Conservation (phyloP, 1,140 invertebrate species). For the Oscheius sp. region DNA sequence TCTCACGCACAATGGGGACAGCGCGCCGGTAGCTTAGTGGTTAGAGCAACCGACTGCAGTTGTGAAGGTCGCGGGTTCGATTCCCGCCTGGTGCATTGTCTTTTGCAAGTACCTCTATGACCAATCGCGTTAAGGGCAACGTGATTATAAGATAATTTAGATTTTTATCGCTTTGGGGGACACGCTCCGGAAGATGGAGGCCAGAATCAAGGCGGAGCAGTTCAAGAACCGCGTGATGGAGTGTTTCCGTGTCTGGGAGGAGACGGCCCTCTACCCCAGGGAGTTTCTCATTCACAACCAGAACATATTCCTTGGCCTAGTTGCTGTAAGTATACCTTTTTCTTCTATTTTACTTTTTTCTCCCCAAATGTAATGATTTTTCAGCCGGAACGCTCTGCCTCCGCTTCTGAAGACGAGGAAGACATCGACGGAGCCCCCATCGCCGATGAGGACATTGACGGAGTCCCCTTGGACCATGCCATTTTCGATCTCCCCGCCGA, state of each 20-base stretch:
- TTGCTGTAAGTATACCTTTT: constrained; percentile 33
- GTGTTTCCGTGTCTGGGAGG: constrained; percentile 93
- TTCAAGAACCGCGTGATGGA: constrained; percentile 91
- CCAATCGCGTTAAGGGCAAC: too few species aligned
- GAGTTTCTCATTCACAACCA: constrained; percentile 86
- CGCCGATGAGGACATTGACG: constrained; percentile 49
- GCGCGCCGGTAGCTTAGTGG: too few species aligned
- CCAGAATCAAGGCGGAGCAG: constrained; percentile 87
- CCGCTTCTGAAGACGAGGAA: constrained; percentile 21
- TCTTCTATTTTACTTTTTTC: neutral
- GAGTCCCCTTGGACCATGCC: constrained; percentile 47
- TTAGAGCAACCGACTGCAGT: too few species aligned
- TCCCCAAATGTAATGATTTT: neutral
- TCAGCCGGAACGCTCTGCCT: neutral
- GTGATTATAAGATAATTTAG: constrained; percentile 15
- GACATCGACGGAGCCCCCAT: constrained; percentile 45
- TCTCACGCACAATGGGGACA: too few species aligned
- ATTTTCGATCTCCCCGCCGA: constrained; percentile 2
- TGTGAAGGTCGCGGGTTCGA: too few species aligned
- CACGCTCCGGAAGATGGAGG: constrained; percentile 76
- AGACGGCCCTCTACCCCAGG: constrained; percentile 91
- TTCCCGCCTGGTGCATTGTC: too few species aligned
- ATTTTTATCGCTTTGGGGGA: constrained; percentile 81
- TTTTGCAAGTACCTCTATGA: too few species aligned
- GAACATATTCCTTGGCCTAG: constrained; percentile 80